These are phyloP conservation scores for Ornithorhynchus anatinus DNA, from an alignment of 2,113 vertebrate genomes.

Conservation along the genomic window DNA sequence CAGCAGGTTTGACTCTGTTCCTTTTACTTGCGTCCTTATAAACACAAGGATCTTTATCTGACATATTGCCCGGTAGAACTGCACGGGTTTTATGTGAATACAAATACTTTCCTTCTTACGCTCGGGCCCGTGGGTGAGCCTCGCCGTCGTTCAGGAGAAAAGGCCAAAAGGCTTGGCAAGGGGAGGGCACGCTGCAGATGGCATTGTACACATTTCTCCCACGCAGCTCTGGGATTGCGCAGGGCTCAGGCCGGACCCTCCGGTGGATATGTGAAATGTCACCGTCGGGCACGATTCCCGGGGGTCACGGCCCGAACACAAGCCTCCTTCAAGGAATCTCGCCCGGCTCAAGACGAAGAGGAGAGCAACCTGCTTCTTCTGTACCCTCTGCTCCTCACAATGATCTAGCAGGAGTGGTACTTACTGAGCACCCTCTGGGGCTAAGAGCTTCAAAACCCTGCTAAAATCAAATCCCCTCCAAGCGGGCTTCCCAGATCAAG, in stretches of 20 bases:
- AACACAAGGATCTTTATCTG: not conserved
- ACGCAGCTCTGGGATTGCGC: slow-evolving; percentile 22
- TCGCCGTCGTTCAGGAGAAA: not conserved
- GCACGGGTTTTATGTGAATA: not conserved
- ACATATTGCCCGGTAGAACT: not conserved
- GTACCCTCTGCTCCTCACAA: too few species aligned
- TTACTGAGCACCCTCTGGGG: too few species aligned
- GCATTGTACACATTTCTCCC: slow-evolving; percentile 1
- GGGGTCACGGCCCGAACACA: too few species aligned
- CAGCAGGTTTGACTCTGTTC: slow-evolving; percentile 4
- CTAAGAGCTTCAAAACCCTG: too few species aligned
- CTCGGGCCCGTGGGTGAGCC: not conserved
- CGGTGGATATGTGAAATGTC: too few species aligned
- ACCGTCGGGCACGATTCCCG: too few species aligned
- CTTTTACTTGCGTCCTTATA: slow-evolving; percentile 20
- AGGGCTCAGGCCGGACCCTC: slow-evolving; percentile 40
- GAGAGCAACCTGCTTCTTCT: too few species aligned
- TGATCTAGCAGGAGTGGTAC: too few species aligned
- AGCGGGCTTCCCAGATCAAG: too few species aligned
- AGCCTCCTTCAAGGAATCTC: too few species aligned
- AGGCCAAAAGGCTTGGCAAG: not conserved
- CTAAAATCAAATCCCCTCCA: too few species aligned
- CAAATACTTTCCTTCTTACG: not conserved
- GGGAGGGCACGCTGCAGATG: slow-evolving; percentile 10
- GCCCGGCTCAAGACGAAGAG: too few species aligned